These are phyloP conservation scores for Cephalophus harveyi DNA, from an alignment of 2,113 vertebrate species.

Conservation along the genomic window DNA sequence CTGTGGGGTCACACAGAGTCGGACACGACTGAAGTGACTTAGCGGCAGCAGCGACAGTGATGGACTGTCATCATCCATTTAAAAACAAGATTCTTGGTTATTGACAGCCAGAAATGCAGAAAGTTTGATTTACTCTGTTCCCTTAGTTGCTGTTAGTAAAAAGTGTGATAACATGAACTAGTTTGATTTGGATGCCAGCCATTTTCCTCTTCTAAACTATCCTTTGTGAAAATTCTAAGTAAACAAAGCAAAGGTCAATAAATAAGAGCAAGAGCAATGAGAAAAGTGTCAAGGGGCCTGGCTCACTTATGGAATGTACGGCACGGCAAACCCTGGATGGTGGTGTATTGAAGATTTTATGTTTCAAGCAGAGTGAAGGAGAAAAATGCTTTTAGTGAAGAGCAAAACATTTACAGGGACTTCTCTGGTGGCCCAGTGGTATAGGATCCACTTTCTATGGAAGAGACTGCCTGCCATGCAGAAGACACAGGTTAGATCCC, in stretches of 20 bases:
- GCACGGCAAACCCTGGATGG: background rate
- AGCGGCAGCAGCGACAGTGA: too few relatives aligned
- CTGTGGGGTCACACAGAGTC: too few relatives aligned
- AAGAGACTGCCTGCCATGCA: background rate
- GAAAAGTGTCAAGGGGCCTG: background rate
- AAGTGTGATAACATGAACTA: background rate
- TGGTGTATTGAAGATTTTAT: background rate
- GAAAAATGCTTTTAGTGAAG: background rate
- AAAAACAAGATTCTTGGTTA: background rate
- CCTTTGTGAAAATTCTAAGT: background rate
- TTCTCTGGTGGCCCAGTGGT: background rate
- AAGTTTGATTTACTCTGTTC: background rate
- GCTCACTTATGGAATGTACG: background rate
- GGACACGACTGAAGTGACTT: too few relatives aligned
- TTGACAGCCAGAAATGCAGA: background rate
- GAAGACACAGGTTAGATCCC: background rate
- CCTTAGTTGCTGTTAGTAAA: background rate
- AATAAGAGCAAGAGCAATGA: background rate
- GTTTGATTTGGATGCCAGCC: background rate
- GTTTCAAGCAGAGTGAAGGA: background rate
- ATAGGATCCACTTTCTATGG: background rate
- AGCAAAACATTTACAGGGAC: background rate
- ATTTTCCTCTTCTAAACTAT: conserved; percentile 19
- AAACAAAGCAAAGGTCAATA: background rate
- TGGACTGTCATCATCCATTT: background rate